Conservation (phyloP, 2,113 vertebrate species). For the Halichoeres trimaculatus region DNA sequence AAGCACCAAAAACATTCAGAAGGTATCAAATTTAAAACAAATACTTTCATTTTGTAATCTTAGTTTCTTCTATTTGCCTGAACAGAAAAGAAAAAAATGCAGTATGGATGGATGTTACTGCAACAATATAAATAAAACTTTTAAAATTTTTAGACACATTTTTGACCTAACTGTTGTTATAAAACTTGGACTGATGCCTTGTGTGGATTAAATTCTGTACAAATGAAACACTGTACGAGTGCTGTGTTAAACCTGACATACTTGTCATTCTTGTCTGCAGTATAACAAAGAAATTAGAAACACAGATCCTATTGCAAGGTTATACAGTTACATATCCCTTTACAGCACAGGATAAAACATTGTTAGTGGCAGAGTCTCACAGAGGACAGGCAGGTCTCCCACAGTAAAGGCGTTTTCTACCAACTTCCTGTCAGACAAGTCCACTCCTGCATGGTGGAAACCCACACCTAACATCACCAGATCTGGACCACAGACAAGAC, state of each 20-base stretch:
- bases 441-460: conserved; percentile 96
- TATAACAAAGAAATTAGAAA: background rate
- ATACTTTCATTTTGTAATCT: background rate
- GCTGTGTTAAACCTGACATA: background rate
- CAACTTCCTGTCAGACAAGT: conserved; percentile 91
- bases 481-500: conserved; percentile 81
- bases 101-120: background rate
- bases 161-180: background rate
- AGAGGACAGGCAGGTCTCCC: conserved; percentile 95
- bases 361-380: conserved; percentile 82
- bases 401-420: conserved; percentile 89
- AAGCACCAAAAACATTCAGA: background rate
- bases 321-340: conserved; percentile 8
- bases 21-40: background rate
- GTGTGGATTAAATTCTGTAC: background rate
- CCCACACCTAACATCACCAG: conserved; percentile 89
- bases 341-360: background rate
- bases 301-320: background rate
- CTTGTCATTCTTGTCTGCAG: conserved; percentile 11
- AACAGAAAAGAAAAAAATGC: background rate
- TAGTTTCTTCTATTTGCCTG: background rate
- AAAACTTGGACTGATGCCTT: background rate
- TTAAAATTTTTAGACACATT: background rate
- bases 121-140: background rate
- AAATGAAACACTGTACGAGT: background rate